phyloP scores from a whole-genome alignment of 2,797 vertebrate species.

The Danio albolineatus region DNA sequence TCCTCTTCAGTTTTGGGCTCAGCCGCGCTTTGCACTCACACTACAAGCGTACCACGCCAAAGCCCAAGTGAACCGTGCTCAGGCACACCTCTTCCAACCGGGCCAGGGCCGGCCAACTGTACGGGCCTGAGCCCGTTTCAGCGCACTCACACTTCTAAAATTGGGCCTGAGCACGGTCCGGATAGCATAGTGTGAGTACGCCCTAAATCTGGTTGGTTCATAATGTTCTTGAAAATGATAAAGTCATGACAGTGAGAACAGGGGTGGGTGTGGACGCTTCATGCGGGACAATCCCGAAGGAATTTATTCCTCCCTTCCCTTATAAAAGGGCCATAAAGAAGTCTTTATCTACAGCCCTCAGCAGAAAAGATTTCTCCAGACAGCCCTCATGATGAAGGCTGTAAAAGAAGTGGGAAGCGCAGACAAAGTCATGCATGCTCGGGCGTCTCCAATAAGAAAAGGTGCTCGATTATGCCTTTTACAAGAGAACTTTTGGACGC shows the following conservation, averaged over 20 bases:
- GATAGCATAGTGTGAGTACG: too few species aligned
- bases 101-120: too few species aligned
- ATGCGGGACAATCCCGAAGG: conserved; percentile 59
- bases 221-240: conserved; percentile 37
- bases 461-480: conserved; percentile 12
- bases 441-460: conserved; percentile 13
- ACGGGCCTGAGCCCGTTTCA: too few species aligned
- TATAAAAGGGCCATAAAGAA: conserved; percentile 66
- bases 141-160: too few species aligned
- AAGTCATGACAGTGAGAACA: conserved; percentile 42
- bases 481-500: conserved; percentile 13
- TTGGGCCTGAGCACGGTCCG: too few species aligned
- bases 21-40: too few species aligned
- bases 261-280: conserved; percentile 60
- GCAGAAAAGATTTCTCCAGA: conserved; percentile 53
- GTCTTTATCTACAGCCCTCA: conserved; percentile 64
- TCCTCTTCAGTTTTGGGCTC: too few species aligned
- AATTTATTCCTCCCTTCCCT: conserved; percentile 53
- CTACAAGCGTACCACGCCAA: too few species aligned
- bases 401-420: conserved; percentile 51
- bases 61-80: too few species aligned
- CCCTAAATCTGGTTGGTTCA: conserved; percentile 29
- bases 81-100: too few species aligned
- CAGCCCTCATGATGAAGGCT: conserved; percentile 33
- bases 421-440: conserved; percentile 16